phyloP scores from a whole-genome alignment of 2,888 invertebrate genomes.

The Glaucopsyche alexis region DNA sequence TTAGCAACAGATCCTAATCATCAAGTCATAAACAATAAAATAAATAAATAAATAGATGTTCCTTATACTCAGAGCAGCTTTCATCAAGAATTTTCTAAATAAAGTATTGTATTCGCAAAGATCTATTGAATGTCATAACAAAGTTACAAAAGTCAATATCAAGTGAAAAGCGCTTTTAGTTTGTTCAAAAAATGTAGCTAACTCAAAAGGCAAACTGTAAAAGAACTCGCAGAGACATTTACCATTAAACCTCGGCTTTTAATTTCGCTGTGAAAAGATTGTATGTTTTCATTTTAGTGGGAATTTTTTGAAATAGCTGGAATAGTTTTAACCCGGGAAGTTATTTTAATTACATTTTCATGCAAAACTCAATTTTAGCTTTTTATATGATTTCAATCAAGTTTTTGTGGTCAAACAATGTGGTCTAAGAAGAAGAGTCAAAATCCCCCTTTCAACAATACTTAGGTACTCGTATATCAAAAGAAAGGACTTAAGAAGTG shows the following conservation, averaged over 20 bases:
- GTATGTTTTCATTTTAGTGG: not conserved
- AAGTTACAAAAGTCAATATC: not conserved
- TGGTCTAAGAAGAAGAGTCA: not conserved
- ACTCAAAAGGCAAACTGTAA: slow-evolving; percentile 24
- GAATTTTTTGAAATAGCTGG: not conserved
- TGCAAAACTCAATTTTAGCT: not conserved
- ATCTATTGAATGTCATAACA: not conserved
- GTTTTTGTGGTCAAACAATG: not conserved
- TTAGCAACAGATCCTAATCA: too few species aligned
- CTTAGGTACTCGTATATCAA: too few species aligned
- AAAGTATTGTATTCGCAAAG: not conserved
- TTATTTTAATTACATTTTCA: slow-evolving; percentile 22
- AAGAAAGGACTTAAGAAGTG: too few species aligned
- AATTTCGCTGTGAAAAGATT: slow-evolving; percentile 25
- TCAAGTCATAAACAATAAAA: too few species aligned
- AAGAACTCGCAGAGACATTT: slow-evolving; percentile 25
- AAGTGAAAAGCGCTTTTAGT: slow-evolving; percentile 13
- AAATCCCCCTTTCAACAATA: too few species aligned
- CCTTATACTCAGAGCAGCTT: too few species aligned
- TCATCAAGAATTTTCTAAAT: too few species aligned
- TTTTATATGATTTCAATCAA: not conserved
- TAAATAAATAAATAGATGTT: too few species aligned
- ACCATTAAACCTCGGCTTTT: slow-evolving; percentile 22
- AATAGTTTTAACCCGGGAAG: not conserved
- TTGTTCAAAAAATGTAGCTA: slow-evolving; percentile 21